Conservation (phyloP, 2,797 vertebrate species). For the Crocodylus rhombifer region DNA sequence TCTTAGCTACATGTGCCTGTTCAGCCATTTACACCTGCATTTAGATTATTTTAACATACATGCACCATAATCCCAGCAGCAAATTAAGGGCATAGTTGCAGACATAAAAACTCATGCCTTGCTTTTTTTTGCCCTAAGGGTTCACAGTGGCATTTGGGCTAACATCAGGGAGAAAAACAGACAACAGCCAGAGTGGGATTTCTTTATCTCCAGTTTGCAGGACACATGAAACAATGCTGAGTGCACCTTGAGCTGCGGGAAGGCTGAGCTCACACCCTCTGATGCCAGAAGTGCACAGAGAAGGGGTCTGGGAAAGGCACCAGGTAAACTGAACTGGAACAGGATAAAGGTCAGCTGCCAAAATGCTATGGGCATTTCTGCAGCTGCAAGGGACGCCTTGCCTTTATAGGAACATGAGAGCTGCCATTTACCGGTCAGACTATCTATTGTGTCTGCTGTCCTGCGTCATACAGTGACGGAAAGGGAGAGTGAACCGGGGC, state of each 20-base stretch:
- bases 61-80: background rate
- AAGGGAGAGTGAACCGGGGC: too few relatives aligned
- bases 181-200: background rate
- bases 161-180: background rate
- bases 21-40: background rate
- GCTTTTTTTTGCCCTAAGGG: background rate
- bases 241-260: too few relatives aligned
- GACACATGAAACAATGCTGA: background rate
- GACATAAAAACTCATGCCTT: background rate
- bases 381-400: background rate
- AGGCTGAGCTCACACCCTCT: background rate
- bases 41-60: constrained; percentile 30
- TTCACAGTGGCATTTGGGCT: background rate
- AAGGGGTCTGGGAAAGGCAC: rapidly evolving
- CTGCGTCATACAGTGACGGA: too few relatives aligned
- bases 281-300: background rate
- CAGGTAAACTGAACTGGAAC: background rate
- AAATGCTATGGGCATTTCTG: too few relatives aligned
- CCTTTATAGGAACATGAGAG: too few relatives aligned
- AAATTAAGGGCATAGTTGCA: constrained; percentile 21
- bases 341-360: background rate
- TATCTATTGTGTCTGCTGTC: too few relatives aligned
- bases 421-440: too few relatives aligned
- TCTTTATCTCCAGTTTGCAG: rapidly evolving
- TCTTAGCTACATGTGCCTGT: background rate